phyloP scores from a whole-genome alignment of 2,797 vertebrate species.

The Saxicola maurus region DNA sequence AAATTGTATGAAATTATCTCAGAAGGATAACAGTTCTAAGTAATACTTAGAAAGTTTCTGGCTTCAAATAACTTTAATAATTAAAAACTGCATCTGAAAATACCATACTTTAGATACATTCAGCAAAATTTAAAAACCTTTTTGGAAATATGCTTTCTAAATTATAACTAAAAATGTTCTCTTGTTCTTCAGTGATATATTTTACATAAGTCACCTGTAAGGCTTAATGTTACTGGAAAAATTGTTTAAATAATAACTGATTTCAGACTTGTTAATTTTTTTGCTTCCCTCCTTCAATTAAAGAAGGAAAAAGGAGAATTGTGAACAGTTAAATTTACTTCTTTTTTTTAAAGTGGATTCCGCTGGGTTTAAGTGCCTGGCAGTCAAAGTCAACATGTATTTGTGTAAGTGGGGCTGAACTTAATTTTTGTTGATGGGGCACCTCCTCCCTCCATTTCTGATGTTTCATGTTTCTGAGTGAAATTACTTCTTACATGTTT shows the following conservation, averaged over 20 bases:
- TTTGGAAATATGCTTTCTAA: background rate
- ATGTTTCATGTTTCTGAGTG: background rate
- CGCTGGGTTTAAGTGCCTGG: background rate
- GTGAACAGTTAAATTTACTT: background rate
- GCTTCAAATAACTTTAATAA: background rate
- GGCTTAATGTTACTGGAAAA: background rate
- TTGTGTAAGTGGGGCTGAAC: background rate
- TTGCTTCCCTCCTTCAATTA: background rate
- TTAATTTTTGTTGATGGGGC: background rate
- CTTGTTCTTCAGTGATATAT: background rate
- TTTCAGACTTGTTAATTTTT: no score
- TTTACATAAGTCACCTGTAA: background rate
- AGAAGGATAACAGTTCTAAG: background rate
- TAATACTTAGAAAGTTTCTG: background rate
- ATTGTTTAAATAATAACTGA: background rate
- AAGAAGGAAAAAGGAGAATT: background rate
- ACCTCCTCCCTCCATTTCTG: background rate
- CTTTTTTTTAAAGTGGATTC: background rate
- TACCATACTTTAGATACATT: background rate
- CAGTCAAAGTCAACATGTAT: background rate
- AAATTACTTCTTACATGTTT: background rate
- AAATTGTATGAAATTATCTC: background rate
- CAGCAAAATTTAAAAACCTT: background rate
- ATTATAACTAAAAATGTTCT: background rate
- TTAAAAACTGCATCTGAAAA: background rate